Conservation (phyloP, 2,888 invertebrate species). For the Cyclophora punctaria region DNA sequence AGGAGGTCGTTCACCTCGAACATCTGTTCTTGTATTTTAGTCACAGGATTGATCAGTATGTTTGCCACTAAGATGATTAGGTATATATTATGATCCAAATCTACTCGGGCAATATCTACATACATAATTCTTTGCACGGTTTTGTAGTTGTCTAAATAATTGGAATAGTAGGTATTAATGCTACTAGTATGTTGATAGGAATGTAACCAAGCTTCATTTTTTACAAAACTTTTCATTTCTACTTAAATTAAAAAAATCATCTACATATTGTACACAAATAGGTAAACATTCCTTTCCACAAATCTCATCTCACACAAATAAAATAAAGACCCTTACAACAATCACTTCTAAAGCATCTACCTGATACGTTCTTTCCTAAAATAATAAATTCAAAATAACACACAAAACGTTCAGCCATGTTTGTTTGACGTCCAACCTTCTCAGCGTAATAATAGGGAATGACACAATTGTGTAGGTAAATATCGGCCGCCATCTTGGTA, state of each 20-base stretch:
- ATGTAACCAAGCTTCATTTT: neutral
- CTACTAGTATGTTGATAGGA: too few relatives aligned
- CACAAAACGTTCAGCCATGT: conserved; percentile 15
- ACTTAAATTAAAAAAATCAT: too few relatives aligned
- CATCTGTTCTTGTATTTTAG: conserved; percentile 70
- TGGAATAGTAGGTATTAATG: too few relatives aligned
- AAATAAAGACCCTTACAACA: too few relatives aligned
- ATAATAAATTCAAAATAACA: neutral
- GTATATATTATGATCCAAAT: too few relatives aligned
- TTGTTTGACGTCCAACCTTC: conserved; percentile 29
- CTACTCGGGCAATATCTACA: neutral
- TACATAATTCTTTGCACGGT: conserved; percentile 5
- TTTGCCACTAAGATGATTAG: conserved; percentile 15
- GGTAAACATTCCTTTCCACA: neutral
- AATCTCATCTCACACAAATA: neutral
- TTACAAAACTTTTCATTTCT: neutral
- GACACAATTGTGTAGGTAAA: conserved; percentile 38
- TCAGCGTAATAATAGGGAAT: conserved; percentile 49
- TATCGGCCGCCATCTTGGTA: conserved; percentile 55
- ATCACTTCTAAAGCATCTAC: too few relatives aligned
- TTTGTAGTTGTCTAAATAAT: conserved; percentile 15
- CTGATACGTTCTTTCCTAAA: neutral
- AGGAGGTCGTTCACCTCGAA: conserved; percentile 58
- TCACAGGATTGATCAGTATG: conserved; percentile 48
- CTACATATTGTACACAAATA: too few relatives aligned